Percentiles rank a stretch among this genome's conserved stretches.
Evolutionary conservation across 2,113 vertebrate species (phyloP).

Genomic region (Hypanus sabinus): DNA sequence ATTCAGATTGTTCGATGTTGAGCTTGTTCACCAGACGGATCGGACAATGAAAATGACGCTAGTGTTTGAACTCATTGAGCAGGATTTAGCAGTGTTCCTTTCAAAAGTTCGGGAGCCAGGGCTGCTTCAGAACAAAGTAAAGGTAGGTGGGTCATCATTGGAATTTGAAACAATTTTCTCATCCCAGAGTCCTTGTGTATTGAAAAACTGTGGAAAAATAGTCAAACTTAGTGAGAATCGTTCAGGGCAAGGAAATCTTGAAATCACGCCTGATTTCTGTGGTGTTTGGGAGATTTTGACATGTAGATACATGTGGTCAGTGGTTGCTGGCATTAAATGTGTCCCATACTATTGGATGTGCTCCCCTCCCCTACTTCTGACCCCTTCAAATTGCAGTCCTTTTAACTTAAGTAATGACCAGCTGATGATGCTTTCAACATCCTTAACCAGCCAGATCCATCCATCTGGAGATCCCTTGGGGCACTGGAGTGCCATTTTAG

Average conservation of each 20-base stretch:
- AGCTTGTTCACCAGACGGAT: constrained; percentile 40
- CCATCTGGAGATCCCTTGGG: neutral
- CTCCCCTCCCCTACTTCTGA: too few species aligned
- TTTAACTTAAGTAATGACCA: neutral
- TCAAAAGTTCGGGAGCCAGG: constrained; percentile 49
- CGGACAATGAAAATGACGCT: constrained; percentile 54
- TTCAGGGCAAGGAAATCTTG: too few species aligned
- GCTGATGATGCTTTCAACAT: neutral
- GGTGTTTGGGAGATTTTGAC: too few species aligned
- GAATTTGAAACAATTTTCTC: neutral
- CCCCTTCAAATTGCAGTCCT: too few species aligned
- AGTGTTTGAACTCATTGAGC: constrained; percentile 65
- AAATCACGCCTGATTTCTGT: too few species aligned
- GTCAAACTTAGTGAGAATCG: neutral
- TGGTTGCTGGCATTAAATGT: too few species aligned
- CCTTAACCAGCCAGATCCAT: neutral
- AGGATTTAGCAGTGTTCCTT: constrained; percentile 60
- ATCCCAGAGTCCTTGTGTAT: neutral
- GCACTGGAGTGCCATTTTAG: neutral
- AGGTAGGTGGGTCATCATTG: constrained; percentile 46
- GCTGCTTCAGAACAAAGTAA: constrained; percentile 49
- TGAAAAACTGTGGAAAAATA: neutral
- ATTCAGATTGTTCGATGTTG: constrained; percentile 55
- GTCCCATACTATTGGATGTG: too few species aligned
- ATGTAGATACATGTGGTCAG: too few species aligned